A percentile compares a stretch with the other conserved stretches of the same genome.
Conservation (phyloP, 2,113 vertebrate genomes). For the Chaenocephalus aceratus region DNA sequence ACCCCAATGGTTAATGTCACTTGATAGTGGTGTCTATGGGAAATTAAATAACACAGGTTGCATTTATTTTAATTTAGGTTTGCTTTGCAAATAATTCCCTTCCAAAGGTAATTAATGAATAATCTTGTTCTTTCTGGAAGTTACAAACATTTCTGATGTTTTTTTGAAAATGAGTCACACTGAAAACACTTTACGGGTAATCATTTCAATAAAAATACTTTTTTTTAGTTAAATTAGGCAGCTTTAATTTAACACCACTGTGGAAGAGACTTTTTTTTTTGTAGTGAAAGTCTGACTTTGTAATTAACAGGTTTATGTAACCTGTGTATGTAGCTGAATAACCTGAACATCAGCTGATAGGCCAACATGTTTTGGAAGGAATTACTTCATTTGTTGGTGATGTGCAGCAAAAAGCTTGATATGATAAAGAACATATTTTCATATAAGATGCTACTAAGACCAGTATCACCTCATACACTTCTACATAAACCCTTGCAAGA, state of each 20-base stretch:
- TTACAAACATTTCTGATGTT: neutral
- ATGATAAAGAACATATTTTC: neutral
- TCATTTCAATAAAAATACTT: neutral
- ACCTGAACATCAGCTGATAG: neutral
- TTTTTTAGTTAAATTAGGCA: neutral
- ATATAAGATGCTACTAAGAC: too few relatives aligned
- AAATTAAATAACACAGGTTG: constrained; percentile 8
- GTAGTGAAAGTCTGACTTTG: neutral
- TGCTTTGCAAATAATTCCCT: neutral
- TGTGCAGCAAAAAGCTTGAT: neutral
- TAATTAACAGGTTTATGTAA: neutral
- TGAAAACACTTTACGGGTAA: neutral
- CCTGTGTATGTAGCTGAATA: neutral
- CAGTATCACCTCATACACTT: neutral
- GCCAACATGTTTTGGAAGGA: neutral
- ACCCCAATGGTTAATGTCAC: neutral
- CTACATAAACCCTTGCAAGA: neutral
- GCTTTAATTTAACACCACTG: neutral
- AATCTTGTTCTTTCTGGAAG: neutral
- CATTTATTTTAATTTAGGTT: neutral
- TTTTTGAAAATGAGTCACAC: neutral
- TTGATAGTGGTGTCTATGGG: constrained; percentile 2
- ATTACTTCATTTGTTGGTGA: neutral
- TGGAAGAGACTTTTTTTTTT: neutral
- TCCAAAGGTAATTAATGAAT: neutral